Percentiles rank a stretch among this genome's conserved stretches.
phyloP scores from a whole-genome alignment of 2,888 invertebrate genomes.

The Dryomyza anilis region DNA sequence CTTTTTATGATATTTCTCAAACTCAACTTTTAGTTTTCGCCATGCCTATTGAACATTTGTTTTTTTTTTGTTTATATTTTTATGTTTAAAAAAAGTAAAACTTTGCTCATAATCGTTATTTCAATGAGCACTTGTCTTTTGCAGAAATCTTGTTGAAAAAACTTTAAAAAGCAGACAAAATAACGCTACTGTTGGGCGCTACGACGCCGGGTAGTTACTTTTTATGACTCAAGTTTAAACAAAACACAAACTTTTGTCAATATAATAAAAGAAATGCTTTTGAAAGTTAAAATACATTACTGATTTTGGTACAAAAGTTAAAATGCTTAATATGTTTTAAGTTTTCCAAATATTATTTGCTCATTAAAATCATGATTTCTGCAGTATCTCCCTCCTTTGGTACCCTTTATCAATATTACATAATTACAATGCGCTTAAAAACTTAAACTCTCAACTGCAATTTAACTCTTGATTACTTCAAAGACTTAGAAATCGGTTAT shows the following conservation, averaged over 20 bases:
- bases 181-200: not conserved
- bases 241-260: not conserved
- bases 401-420: not conserved
- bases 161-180: not conserved
- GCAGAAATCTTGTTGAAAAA: too few relatives aligned
- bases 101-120: slow-evolving; percentile 27
- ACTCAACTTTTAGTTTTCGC: too few relatives aligned
- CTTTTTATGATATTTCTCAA: too few relatives aligned
- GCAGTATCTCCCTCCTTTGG: too few relatives aligned
- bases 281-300: too few relatives aligned
- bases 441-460: not conserved
- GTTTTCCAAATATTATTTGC: too few relatives aligned
- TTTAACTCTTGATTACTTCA: not conserved
- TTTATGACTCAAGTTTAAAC: slow-evolving; percentile 9
- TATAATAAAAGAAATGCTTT: too few relatives aligned
- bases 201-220: slow-evolving; percentile 2
- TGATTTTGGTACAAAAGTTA: too few relatives aligned
- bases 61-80: not conserved
- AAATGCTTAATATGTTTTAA: too few relatives aligned
- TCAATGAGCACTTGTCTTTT: slow-evolving; percentile 15
- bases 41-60: too few relatives aligned
- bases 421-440: not conserved
- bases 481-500: not conserved
- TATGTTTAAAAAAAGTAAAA: too few relatives aligned
- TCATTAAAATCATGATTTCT: too few relatives aligned